A percentile compares a stretch with the other conserved stretches of the same genome.
These are phyloP conservation scores for Sogatella furcifera DNA, from an alignment of 1,140 invertebrate species.

Conservation along the genomic window DNA sequence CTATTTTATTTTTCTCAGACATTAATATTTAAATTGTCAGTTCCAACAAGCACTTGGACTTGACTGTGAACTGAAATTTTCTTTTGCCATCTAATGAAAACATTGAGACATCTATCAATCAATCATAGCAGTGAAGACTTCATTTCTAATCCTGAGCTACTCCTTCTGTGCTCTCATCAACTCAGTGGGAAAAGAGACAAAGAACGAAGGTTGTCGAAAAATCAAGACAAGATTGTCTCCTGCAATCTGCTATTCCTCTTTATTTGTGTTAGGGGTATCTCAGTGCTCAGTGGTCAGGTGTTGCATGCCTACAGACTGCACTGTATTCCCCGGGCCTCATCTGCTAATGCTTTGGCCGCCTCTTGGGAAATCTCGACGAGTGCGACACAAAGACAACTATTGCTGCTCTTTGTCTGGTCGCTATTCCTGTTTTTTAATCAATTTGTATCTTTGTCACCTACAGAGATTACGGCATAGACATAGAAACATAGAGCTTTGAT, in stretches of 20 bases:
- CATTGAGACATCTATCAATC: no score
- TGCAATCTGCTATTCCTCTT: neutral
- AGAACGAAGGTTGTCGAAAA: neutral
- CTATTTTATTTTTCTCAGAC: no score
- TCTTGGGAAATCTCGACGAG: conserved; percentile 4
- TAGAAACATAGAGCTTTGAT: no score
- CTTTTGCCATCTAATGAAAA: no score
- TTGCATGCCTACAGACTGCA: neutral
- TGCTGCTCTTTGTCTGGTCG: neutral
- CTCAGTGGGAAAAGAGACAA: neutral
- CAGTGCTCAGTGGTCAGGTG: neutral
- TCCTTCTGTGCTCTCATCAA: neutral
- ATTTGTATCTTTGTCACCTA: no score
- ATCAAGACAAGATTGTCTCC: neutral
- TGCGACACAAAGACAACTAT: neutral
- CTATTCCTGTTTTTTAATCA: neutral
- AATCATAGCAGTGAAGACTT: no score
- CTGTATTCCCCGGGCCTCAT: neutral
- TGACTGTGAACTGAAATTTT: no score
- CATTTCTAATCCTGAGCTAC: no score
- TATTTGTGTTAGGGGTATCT: neutral
- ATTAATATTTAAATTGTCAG: no score
- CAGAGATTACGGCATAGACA: no score
- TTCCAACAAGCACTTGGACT: no score
- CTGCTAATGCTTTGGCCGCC: neutral